phyloP scores from a whole-genome alignment of 2,888 invertebrate genomes.

The Cephus nigrinus region DNA sequence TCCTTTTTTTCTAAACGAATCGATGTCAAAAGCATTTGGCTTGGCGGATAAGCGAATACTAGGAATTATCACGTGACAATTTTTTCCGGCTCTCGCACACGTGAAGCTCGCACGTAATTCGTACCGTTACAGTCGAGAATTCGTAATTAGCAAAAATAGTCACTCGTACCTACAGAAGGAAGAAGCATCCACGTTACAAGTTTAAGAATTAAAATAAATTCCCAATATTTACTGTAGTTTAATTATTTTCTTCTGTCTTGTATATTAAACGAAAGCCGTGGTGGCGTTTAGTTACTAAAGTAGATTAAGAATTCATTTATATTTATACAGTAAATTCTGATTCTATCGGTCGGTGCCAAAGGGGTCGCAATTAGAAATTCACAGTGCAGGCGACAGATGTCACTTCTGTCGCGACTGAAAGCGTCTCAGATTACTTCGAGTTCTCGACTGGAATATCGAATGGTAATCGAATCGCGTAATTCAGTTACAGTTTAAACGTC shows the following conservation, averaged over 20 bases:
- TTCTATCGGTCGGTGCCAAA: background rate
- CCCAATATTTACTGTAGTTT: background rate
- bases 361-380: conserved; percentile 24
- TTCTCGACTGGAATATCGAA: conserved; percentile 28
- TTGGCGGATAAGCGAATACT: conserved; percentile 16
- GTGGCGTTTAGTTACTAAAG: background rate
- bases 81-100: conserved; percentile 30
- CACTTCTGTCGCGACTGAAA: conserved; percentile 6
- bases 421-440: background rate
- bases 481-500: background rate
- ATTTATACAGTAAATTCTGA: background rate
- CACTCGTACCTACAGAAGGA: background rate
- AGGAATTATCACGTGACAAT: background rate
- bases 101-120: conserved; percentile 32
- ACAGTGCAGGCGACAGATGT: conserved; percentile 17
- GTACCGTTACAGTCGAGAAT: conserved; percentile 25
- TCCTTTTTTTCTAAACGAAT: conserved; percentile 15
- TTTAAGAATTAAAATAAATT: background rate
- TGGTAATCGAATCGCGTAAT: background rate
- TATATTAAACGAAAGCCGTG: background rate
- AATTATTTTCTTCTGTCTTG: background rate
- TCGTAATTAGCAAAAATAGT: background rate
- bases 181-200: background rate
- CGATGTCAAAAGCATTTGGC: conserved; percentile 21
- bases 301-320: background rate